Evolutionary conservation across 2,888 invertebrate species (phyloP).

Genomic region (Macroteleia sp.): DNA sequence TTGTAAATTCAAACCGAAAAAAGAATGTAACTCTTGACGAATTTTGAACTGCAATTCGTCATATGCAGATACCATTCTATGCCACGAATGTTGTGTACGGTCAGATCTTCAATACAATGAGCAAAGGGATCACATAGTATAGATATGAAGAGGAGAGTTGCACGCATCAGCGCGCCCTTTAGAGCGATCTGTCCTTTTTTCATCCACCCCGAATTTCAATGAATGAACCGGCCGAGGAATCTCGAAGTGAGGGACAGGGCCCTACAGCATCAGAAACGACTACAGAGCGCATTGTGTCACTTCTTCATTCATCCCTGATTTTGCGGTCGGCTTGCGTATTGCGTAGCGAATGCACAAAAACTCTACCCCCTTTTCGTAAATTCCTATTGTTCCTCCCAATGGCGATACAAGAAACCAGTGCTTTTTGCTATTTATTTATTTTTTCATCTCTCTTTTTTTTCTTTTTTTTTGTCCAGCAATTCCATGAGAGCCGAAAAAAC

Average conservation of each 20-base stretch:
- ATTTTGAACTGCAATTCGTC: conserved; percentile 74
- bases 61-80: conserved; percentile 77
- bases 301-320: conserved; percentile 83
- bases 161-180: conserved; percentile 82
- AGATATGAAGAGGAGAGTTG: conserved; percentile 61
- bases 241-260: conserved; percentile 61
- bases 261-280: conserved; percentile 63
- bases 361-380: conserved; percentile 60
- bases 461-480: conserved; percentile 29
- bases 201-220: conserved; percentile 68
- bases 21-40: conserved; percentile 69
- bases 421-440: conserved; percentile 51
- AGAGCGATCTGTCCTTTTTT: conserved; percentile 80
- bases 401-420: conserved; percentile 55
- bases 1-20: too few relatives aligned
- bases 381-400: conserved; percentile 48
- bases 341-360: conserved; percentile 81
- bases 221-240: conserved; percentile 73
- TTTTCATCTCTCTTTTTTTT: too few relatives aligned
- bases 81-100: conserved; percentile 60
- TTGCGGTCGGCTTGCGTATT: conserved; percentile 84
- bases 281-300: conserved; percentile 71
- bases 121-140: conserved; percentile 69
- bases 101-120: conserved; percentile 74
- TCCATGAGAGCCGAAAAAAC: conserved; percentile 54